Evolutionary conservation across 2,888 invertebrate species (phyloP).

Genomic region (Drosophila dives): DNA sequence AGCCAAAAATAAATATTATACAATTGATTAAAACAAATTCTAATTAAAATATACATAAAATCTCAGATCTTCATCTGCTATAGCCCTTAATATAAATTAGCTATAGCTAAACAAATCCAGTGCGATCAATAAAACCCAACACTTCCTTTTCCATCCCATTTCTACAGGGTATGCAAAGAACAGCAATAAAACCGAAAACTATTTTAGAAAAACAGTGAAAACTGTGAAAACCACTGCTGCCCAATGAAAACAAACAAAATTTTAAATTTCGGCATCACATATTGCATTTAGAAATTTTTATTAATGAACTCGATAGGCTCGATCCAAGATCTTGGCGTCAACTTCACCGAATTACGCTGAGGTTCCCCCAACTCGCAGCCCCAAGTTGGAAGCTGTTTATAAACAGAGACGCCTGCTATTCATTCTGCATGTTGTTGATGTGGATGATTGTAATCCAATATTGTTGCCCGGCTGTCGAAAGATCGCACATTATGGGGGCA

Average conservation of each 20-base stretch:
- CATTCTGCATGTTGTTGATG: conserved; percentile 29
- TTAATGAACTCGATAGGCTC: conserved; percentile 19
- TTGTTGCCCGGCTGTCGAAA: conserved; percentile 11
- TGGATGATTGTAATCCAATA: conserved; percentile 56
- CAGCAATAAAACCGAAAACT: not conserved
- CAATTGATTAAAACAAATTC: not conserved
- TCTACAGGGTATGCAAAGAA: conserved; percentile 9
- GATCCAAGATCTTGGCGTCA: conserved; percentile 8
- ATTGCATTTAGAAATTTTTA: conserved; percentile 18
- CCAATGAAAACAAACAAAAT: conserved; percentile 43
- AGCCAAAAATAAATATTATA: not conserved
- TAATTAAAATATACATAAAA: not conserved
- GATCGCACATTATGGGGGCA: conserved; percentile 38
- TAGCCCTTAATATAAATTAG: not conserved
- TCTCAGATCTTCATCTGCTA: not conserved
- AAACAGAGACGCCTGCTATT: conserved; percentile 36
- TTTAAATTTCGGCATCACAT: conserved; percentile 13
- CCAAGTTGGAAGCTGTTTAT: conserved; percentile 26
- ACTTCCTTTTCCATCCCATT: no score
- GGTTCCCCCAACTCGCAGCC: conserved; percentile 3
- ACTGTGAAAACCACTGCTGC: conserved; percentile 5
- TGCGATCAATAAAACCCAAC: not conserved
- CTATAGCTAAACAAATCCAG: not conserved
- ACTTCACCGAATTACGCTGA: conserved; percentile 71
- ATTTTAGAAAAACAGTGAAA: not conserved